Evolutionary conservation across 2,888 invertebrate species (phyloP).

Genomic region (Euzophera pinguis): DNA sequence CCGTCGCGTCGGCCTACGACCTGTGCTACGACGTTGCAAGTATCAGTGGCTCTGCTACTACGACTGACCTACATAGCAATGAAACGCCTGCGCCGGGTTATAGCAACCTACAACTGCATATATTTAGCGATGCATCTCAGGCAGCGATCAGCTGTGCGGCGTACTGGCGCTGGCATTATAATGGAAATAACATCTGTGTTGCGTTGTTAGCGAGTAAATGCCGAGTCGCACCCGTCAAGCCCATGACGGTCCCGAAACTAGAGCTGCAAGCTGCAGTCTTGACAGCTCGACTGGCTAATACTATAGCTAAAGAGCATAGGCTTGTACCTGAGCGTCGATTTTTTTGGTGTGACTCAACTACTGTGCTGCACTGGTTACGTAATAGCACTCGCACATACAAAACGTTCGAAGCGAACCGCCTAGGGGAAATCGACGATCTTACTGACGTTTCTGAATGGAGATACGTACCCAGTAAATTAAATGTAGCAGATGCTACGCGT

Average conservation of each 20-base stretch:
- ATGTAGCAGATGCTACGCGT: constrained; percentile 22
- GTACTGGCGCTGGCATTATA: neutral
- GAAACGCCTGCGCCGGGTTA: too few species aligned
- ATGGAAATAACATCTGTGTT: neutral
- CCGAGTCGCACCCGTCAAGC: too few species aligned
- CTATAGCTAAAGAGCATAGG: constrained; percentile 12
- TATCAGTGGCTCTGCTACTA: neutral
- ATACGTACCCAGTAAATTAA: constrained; percentile 27
- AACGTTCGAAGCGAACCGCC: too few species aligned
- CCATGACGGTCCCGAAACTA: neutral
- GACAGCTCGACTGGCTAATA: constrained; percentile 7
- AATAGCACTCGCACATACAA: constrained; percentile 19
- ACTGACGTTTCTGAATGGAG: constrained; percentile 25
- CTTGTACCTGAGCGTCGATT: neutral
- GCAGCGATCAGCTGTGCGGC: neutral
- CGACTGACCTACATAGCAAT: too few species aligned
- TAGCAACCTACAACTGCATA: neutral
- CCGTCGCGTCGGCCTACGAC: too few species aligned
- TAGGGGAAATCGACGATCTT: constrained; percentile 27
- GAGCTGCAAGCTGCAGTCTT: constrained; percentile 13
- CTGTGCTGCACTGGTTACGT: constrained; percentile 24
- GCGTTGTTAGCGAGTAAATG: neutral
- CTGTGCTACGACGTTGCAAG: neutral
- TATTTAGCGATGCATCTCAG: neutral
- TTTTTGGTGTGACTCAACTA: constrained; percentile 26